Conservation (phyloP, 2,888 invertebrate species). For the Eristalis pertinax region DNA sequence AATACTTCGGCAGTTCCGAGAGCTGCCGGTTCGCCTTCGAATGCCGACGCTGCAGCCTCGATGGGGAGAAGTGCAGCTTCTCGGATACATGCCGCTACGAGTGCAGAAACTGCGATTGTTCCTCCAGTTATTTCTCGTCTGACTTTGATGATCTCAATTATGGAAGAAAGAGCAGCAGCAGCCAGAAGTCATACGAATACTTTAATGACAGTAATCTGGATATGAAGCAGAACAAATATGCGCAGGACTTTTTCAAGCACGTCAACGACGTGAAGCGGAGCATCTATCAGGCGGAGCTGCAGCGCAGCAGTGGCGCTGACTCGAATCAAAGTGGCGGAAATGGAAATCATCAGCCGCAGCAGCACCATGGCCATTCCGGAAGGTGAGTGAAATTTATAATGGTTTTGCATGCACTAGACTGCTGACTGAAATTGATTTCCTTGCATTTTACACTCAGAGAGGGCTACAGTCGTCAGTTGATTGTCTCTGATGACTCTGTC, state of each 20-base stretch:
- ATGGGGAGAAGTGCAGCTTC: conserved; percentile 80
- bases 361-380: conserved; percentile 41
- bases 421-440: neutral
- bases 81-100: conserved; percentile 81
- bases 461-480: too few relatives aligned
- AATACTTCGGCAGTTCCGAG: conserved; percentile 81
- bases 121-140: conserved; percentile 81
- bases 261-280: conserved; percentile 81
- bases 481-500: too few relatives aligned
- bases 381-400: conserved; percentile 39
- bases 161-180: conserved; percentile 66
- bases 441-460: neutral
- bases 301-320: conserved; percentile 75
- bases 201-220: conserved; percentile 75
- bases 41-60: conserved; percentile 80
- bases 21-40: conserved; percentile 81
- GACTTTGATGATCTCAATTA: conserved; percentile 81
- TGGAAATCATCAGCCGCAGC: conserved; percentile 31
- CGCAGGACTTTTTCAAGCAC: conserved; percentile 81
- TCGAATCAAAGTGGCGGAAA: conserved; percentile 59
- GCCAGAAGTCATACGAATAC: conserved; percentile 75
- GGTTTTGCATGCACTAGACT: neutral
- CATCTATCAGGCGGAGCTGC: conserved; percentile 80
- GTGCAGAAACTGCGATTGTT: conserved; percentile 81
- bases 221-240: conserved; percentile 80